phyloP scores from a whole-genome alignment of 2,113 vertebrate genomes.

The Scytalopus superciliaris region DNA sequence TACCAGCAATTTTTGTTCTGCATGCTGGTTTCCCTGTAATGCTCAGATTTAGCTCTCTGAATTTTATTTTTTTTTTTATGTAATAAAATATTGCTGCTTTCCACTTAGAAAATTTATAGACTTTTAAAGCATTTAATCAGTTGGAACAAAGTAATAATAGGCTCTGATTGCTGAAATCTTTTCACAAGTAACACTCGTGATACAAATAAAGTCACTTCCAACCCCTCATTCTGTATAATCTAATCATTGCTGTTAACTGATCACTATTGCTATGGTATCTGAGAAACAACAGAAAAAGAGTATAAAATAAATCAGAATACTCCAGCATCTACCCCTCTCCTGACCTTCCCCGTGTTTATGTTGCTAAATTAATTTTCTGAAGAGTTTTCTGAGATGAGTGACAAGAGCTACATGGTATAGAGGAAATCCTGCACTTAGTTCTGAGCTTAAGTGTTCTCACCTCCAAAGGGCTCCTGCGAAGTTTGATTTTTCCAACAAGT shows the following conservation, averaged over 20 bases:
- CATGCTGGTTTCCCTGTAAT: neutral
- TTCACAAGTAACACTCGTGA: neutral
- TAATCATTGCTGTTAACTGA: neutral
- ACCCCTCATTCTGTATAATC: neutral
- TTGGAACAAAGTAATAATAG: neutral
- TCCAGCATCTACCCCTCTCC: neutral
- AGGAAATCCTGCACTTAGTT: neutral
- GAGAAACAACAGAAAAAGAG: neutral
- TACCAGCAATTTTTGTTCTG: neutral
- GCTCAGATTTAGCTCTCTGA: neutral
- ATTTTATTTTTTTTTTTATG: neutral
- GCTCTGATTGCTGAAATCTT: neutral
- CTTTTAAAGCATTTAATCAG: neutral
- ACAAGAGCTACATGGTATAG: neutral
- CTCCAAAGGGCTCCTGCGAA: neutral
- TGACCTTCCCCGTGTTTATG: neutral
- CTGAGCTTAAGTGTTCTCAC: neutral
- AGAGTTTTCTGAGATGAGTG: neutral
- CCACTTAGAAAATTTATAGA: neutral
- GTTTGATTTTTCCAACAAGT: neutral
- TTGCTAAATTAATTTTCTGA: constrained; percentile 17
- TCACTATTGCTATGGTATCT: neutral
- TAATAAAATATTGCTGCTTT: neutral
- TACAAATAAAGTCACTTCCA: neutral
- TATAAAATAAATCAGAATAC: neutral